Evolutionary conservation across 1,140 invertebrate species (phyloP).

Genomic region (Panagrolaimus sp.): DNA sequence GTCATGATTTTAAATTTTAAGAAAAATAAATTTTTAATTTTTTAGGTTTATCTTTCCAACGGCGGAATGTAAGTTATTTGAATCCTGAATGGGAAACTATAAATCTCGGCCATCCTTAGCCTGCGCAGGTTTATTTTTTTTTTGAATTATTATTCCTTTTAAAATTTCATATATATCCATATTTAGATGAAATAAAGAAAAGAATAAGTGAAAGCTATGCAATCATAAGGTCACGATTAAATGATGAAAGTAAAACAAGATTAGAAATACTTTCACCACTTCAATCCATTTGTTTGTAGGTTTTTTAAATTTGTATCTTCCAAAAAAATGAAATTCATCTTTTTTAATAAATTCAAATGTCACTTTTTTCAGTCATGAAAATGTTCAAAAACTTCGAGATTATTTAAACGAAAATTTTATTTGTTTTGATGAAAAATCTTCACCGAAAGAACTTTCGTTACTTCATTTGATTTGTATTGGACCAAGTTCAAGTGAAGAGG

Average conservation of each 20-base stretch:
- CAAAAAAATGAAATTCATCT: constrained; percentile 15
- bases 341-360: constrained; percentile 5
- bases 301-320: neutral
- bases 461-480: constrained; percentile 56
- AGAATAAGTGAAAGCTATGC: constrained; percentile 48
- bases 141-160: neutral
- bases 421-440: constrained; percentile 36
- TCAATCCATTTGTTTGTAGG: constrained; percentile 37
- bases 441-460: constrained; percentile 43
- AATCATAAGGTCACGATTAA: constrained; percentile 41
- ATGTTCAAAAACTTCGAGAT: constrained; percentile 36
- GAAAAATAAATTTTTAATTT: neutral
- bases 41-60: neutral
- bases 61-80: neutral
- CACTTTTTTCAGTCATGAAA: constrained; percentile 33
- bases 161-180: neutral
- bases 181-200: constrained; percentile 46
- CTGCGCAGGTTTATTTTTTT: constrained; percentile 38
- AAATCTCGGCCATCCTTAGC: constrained; percentile 44
- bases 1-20: constrained; percentile 11
- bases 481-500: constrained; percentile 46
- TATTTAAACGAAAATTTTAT: constrained; percentile 27
- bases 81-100: constrained; percentile 44
- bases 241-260: constrained; percentile 47
- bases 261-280: constrained; percentile 37